Percentiles rank a stretch among this genome's conserved stretches.
Evolutionary conservation across 1,140 invertebrate species (phyloP).

Genomic region (Lepidurus couesii): DNA sequence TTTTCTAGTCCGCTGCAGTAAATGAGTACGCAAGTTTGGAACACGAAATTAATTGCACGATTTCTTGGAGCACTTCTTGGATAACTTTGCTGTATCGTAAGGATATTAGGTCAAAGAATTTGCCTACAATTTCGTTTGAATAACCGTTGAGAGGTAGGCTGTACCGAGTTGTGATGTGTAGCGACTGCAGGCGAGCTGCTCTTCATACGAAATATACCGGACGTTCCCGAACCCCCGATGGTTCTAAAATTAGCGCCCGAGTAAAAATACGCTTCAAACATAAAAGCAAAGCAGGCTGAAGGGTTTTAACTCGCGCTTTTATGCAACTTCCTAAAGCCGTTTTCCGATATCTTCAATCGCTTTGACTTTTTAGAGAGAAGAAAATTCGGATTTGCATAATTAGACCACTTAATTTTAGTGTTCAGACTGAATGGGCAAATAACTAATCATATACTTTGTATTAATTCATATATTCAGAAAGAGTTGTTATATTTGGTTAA

Average conservation of each 20-base stretch:
- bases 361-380: no score
- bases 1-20: no score
- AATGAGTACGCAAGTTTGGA: neutral
- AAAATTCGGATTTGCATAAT: no score
- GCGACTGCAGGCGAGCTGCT: neutral
- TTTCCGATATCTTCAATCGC: neutral
- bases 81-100: neutral
- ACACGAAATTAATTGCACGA: neutral
- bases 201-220: constrained; percentile 9
- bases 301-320: neutral
- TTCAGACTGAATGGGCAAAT: no score
- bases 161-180: neutral
- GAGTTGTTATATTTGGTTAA: no score
- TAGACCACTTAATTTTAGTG: no score
- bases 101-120: neutral
- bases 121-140: no score
- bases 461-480: no score
- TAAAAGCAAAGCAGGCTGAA: neutral
- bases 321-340: neutral
- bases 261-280: constrained; percentile 12
- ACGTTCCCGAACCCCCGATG: constrained; percentile 20
- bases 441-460: no score
- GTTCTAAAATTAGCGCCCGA: constrained; percentile 10
- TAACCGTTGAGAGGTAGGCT: neutral
- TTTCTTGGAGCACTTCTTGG: neutral